Evolutionary conservation across 2,113 vertebrate species (phyloP).

Genomic region (Catharus minimus): DNA sequence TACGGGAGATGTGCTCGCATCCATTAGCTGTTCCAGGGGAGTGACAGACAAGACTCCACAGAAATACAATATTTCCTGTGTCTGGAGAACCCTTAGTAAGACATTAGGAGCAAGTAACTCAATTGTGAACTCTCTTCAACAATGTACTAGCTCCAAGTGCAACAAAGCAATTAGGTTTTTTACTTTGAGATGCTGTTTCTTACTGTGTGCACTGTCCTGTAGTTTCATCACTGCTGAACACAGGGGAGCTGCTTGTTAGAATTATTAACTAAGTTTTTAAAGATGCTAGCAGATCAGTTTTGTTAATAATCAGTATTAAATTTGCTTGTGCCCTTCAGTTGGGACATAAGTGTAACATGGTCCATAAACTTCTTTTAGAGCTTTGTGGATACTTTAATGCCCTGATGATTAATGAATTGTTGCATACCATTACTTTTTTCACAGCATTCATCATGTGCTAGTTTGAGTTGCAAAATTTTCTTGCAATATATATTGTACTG

Average conservation of each 20-base stretch:
- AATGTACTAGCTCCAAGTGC: not conserved
- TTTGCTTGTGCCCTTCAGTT: not conserved
- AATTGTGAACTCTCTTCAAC: not conserved
- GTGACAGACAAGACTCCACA: rapidly evolving
- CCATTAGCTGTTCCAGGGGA: not conserved
- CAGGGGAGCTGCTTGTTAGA: not conserved
- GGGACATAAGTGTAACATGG: not conserved
- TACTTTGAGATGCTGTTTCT: not conserved
- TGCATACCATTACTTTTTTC: not conserved
- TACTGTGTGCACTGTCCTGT: not conserved
- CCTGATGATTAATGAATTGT: slow-evolving; percentile 2
- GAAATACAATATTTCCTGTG: not conserved
- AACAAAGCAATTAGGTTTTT: not conserved
- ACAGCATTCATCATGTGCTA: not conserved
- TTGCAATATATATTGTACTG: not conserved
- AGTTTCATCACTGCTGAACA: not conserved
- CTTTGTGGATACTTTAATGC: slow-evolving; percentile 12
- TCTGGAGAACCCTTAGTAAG: not conserved
- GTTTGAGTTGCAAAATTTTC: slow-evolving; percentile 1
- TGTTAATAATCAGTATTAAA: slow-evolving; percentile 22
- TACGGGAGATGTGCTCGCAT: not conserved
- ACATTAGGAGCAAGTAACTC: not conserved
- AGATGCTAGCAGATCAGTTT: not conserved
- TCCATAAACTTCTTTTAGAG: slow-evolving; percentile 11
- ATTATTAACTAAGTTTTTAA: slow-evolving; percentile 14